These are phyloP conservation scores for Lycophotia porphyrea DNA, from an alignment of 2,888 invertebrate species.

Conservation along the genomic window DNA sequence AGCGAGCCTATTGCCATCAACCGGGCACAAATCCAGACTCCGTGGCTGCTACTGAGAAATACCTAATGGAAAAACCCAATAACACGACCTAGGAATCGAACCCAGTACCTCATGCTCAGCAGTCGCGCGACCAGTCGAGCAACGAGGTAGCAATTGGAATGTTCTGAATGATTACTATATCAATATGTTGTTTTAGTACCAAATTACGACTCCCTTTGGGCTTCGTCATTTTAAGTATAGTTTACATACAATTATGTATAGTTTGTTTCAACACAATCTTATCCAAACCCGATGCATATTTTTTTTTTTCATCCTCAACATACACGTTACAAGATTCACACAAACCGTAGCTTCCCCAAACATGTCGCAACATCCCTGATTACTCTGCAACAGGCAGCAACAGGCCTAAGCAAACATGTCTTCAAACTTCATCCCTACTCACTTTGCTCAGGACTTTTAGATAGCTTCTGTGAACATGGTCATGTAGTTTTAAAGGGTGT, in stretches of 20 bases:
- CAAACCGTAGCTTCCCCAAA: constrained; percentile 9
- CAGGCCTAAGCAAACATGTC: constrained; percentile 51
- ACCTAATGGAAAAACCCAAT: too few relatives aligned
- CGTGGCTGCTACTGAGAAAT: too few relatives aligned
- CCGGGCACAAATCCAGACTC: too few relatives aligned
- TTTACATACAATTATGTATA: background rate
- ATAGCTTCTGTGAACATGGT: constrained; percentile 14
- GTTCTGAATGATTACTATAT: background rate
- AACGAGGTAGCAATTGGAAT: background rate
- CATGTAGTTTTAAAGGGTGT: background rate
- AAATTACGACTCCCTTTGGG: background rate
- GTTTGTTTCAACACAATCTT: accelerated
- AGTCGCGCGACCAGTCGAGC: too few relatives aligned
- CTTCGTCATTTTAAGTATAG: background rate
- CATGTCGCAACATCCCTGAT: constrained; percentile 27
- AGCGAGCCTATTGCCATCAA: too few relatives aligned
- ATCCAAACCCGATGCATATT: background rate
- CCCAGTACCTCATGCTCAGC: too few relatives aligned
- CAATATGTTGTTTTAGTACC: background rate
- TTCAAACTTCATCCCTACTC: constrained; percentile 6
- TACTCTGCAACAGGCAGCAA: constrained; percentile 22
- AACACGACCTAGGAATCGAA: too few relatives aligned
- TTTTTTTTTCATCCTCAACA: constrained; percentile 1
- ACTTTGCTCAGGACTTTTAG: constrained; percentile 30
- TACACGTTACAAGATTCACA: background rate